Base-by-base conservation (phyloP, 2,113 vertebrate species). In the Myiagra hebetior region DNA sequence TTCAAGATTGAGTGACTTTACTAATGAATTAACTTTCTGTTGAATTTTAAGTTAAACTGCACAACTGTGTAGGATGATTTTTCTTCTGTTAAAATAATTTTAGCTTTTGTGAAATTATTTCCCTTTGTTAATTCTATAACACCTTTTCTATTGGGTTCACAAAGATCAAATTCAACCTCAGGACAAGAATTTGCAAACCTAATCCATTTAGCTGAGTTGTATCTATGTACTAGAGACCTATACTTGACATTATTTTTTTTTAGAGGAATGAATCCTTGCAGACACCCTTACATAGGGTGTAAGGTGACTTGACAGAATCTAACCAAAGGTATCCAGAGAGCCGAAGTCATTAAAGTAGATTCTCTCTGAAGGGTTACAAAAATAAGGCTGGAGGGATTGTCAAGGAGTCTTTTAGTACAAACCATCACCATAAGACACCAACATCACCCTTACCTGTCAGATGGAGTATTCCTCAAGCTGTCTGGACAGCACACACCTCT, bases 11-110 rank as follows among this genome's bases (percentile, higher is more conserved):
- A 95, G 65, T 84, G 80, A 87, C 44, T 95, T 91, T 42, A 52
- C n/a, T 73, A 89, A 92, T 62, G 28, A 92, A 93, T 85, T 93
- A 91, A 91, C 37, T 74, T 94, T 91, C 72, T 72, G 23, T 21
- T 81, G 62, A 82, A 91, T 94, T 85, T 94, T 85, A 76, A 92
- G 42, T 44, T 41, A 24, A 84, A 60, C n/a, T 76, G 27, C n/a
- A 23, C 60, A 60, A 21, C 11, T 90, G 59, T 35, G 26, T 30
- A 52, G 31, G 0, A 0, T 2, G 2, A 30, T 68, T 84, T 94
- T 91, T 64, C 35, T 72, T 68, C 18, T 42, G 21, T 78, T 80
- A 78, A 89, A 88, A 72, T 78, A 0, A 11, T 74, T 46, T 37
- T 7, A 11, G 5, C 2, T 91, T 37, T 47, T 44, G 50, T 24